Percentiles rank a stretch among this genome's conserved stretches.
Conservation (phyloP, 2,888 invertebrate species). For the Hesperia comma region DNA sequence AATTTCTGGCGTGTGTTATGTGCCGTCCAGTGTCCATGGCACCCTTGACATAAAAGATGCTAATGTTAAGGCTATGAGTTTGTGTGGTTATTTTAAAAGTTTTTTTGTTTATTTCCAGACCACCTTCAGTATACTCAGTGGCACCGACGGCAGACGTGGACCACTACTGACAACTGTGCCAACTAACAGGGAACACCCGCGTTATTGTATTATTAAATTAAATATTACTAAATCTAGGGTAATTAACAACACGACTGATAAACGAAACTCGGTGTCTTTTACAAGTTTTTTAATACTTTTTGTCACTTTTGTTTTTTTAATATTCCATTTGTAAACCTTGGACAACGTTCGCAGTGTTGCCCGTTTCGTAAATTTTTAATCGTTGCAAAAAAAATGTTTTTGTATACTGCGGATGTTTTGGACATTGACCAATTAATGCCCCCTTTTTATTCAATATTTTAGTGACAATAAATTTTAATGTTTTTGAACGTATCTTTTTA, state of each 20-base stretch:
- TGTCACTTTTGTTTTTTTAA: slow-evolving; percentile 29
- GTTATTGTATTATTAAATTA: slow-evolving; percentile 43
- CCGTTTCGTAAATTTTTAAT: slow-evolving; percentile 6
- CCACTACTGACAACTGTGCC: slow-evolving; percentile 75
- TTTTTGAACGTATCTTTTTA: slow-evolving; percentile 23
- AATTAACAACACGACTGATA: slow-evolving; percentile 57
- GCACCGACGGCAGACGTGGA: slow-evolving; percentile 71
- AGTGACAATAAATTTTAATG: slow-evolving; percentile 33
- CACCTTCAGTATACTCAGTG: slow-evolving; percentile 76
- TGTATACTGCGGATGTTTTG: slow-evolving; percentile 19
- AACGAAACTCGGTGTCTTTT: slow-evolving; percentile 57
- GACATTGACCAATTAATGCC: slow-evolving; percentile 19
- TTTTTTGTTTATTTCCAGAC: slow-evolving; percentile 56
- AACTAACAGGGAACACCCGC: slow-evolving; percentile 52
- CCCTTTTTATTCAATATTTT: slow-evolving; percentile 22
- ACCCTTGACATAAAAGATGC: too few species aligned
- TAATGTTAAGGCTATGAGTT: too few species aligned
- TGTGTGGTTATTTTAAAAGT: too few species aligned
- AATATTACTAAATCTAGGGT: slow-evolving; percentile 50
- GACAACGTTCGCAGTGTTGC: slow-evolving; percentile 20
- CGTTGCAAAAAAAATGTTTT: slow-evolving; percentile 4
- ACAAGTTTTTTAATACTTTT: slow-evolving; percentile 42
- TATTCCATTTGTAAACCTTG: slow-evolving; percentile 23
- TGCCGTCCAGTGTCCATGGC: too few species aligned
- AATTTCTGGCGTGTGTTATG: too few species aligned